A percentile compares a stretch with the other conserved stretches of the same genome.
These are phyloP conservation scores for Lithobates sylvaticus DNA, from an alignment of 2,797 vertebrate species.

Conservation along the genomic window DNA sequence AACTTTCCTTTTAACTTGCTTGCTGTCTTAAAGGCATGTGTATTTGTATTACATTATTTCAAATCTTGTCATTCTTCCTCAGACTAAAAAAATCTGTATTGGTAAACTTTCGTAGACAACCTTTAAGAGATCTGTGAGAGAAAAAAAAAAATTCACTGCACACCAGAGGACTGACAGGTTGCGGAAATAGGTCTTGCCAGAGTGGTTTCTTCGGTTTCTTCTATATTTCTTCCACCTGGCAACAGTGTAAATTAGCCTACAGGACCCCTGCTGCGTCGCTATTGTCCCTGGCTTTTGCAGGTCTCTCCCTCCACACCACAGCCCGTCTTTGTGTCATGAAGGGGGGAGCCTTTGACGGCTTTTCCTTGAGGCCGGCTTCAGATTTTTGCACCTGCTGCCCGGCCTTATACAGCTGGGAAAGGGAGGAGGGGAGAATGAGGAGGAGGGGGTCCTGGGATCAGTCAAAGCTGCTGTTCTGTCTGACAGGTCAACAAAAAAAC, in stretches of 20 bases:
- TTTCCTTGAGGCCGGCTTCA: conserved; percentile 64
- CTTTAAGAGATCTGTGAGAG: not conserved
- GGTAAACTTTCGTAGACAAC: not conserved
- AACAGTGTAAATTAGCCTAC: conserved; percentile 62
- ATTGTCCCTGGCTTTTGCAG: conserved; percentile 62
- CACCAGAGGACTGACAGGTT: conserved; percentile 37
- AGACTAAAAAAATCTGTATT: not conserved
- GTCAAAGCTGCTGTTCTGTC: conserved; percentile 63
- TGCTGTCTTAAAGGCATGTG: not conserved
- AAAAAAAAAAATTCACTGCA: not conserved
- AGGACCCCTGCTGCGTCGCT: conserved; percentile 47
- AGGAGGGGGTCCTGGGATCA: conserved; percentile 63
- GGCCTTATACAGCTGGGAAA: conserved; percentile 57
- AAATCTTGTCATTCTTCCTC: not conserved
- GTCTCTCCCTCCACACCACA: conserved; percentile 62
- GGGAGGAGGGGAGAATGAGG: conserved; percentile 53
- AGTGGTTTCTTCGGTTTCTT: conserved; percentile 63
- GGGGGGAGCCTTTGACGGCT: conserved; percentile 59
- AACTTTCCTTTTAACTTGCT: not conserved
- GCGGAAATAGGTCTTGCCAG: conserved; percentile 41
- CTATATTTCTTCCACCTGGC: conserved; percentile 59
- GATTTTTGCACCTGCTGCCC: conserved; percentile 62
- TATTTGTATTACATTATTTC: not conserved
- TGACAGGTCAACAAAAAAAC: conserved; percentile 63
- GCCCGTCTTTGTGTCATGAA: conserved; percentile 61